Base-by-base conservation (phyloP, 2,113 vertebrate genomes). In the Chaetorhynchus papuensis region DNA sequence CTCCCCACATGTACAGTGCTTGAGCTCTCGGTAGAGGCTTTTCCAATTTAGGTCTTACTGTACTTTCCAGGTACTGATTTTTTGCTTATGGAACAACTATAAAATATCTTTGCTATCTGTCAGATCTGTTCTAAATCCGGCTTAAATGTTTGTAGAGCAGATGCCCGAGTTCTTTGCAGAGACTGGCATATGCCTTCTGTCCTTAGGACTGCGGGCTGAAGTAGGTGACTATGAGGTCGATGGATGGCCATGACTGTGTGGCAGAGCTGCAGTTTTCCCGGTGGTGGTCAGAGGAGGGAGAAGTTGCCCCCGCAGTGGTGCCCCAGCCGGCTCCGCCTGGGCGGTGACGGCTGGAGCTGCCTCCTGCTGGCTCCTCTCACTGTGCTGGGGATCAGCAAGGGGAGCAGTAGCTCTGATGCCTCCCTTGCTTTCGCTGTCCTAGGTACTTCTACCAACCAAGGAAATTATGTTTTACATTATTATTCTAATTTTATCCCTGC, bases 1-100 rank as follows among this genome's bases (percentile, higher is more conserved):
- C 27, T 77, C 26, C n/a, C 19, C 9, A 22, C 2, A 0, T 1
- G 1, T 8, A 11, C 0, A 1, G 41, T 9, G 0, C 33, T 27
- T n/a, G 44, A 70, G 26, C 37, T 78, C 33, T 42, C 37, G 24
- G 30, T 33, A 27, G 27, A 69, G 49, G 24, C n/a, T 54, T 89
- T 49, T 54, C 56, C 28, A 65, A 16, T 45, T n/a, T 50, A 18
- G 31, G 17, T 64, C 41, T 83, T 3, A 0, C 53, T 52, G 12
- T 27, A 20, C 30, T 30, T 15, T 35, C n/a, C 17, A 65, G 24
- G 44, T 76, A 60, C 63, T 56, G 37, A 11, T 35, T 64, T 76
- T 75, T 75, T 68, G 13, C n/a, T 52, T 52, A 69, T 72, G 54
- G 74, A 94, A 69, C 41, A 87, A 52, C 27, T 49, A 52, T n/a